Base-by-base conservation (phyloP, 2,888 invertebrate genomes). In the Ormia ochracea region DNA sequence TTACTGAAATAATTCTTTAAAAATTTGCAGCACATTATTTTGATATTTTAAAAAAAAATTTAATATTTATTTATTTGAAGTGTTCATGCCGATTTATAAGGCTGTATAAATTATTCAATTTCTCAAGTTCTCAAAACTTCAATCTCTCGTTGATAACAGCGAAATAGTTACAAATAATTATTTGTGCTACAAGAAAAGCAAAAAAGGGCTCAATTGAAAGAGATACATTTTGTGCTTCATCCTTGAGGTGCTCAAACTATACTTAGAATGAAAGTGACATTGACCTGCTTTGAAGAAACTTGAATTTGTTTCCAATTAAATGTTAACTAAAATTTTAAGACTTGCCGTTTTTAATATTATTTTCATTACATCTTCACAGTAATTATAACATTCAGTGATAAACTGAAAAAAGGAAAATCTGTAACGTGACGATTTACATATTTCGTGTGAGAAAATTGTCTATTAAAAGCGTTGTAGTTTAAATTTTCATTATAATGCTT, bases 1-100 rank as follows among this genome's bases (percentile, higher is more conserved):
- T n/a, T 31, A 61, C 28, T 41, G 17, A 50, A 10, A 31, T 36
- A 72, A 54, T 38, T n/a, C 38, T 58, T 19, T 19, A 19, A 73
- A 54, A 7, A 45, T 63, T 73, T 68, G 14, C 5, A 4, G n/a
- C 28, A 43, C 41, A 41, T 10, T 52, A 33, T 26, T n/a, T n/a
- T n/a, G n/a, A n/a, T 26, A 26, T 45, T 28, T 38, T 6, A 58
- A 74, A 74, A 74, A 66, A 74, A 74, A 65, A 74, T 45, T 73
- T 65, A 26, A 19, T 19, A 45, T 61, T 23, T 50, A 21, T 52
- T 72, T 61, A 48, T 28, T 41, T 56, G 12, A 4, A n/a, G 43
- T 31, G 14, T 43, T 21, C 12, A 26, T 38, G 26, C 10, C 9
- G 17, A n/a, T 10, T 43, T 43, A 28, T 54, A 5, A 14, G n/a